phyloP scores from a whole-genome alignment of 2,113 vertebrate genomes.

The Hemicordylus capensis region DNA sequence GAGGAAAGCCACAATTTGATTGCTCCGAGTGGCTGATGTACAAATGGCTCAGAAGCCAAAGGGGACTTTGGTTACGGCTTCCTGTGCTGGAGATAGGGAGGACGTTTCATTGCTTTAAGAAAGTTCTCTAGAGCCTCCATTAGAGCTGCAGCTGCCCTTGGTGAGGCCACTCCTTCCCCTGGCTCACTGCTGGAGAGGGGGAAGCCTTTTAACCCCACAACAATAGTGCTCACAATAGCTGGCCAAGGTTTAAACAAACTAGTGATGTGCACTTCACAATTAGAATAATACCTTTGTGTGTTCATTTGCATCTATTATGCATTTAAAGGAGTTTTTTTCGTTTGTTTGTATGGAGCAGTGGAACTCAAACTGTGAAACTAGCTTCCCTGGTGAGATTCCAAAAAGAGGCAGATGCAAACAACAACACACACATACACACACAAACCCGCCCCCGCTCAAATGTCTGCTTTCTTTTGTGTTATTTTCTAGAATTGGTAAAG shows the following conservation, averaged over 20 bases:
- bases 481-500: neutral
- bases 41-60: neutral
- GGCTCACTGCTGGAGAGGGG: no score
- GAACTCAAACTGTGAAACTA: conserved; percentile 1
- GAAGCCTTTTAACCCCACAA: no score
- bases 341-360: neutral
- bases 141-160: no score
- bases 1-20: neutral
- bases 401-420: neutral
- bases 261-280: conserved; percentile 13
- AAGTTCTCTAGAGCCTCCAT: neutral
- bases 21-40: no score
- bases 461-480: neutral
- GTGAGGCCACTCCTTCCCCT: neutral
- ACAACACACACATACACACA: neutral
- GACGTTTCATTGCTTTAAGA: neutral
- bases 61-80: neutral
- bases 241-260: no score
- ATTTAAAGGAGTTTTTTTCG: neutral
- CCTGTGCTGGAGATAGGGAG: no score
- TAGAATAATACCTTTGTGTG: neutral
- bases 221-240: no score
- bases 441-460: neutral
- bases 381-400: fast-evolving
- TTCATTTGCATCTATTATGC: neutral